phyloP scores from a whole-genome alignment of 2,113 vertebrate genomes.

The Cyprinodon variegatus region DNA sequence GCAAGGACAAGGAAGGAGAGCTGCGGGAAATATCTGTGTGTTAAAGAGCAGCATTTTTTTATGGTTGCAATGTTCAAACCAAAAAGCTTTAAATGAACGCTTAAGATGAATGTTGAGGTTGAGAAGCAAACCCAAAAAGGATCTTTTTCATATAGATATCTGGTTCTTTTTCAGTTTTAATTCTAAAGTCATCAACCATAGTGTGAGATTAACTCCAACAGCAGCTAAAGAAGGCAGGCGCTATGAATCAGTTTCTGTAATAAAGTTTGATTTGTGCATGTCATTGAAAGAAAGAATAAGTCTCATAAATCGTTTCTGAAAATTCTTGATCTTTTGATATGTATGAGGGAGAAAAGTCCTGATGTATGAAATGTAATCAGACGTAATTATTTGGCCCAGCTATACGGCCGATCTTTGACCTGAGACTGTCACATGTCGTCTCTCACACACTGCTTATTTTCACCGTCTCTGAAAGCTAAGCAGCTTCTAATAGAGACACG shows the following conservation, averaged over 20 bases:
- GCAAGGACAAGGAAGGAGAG: slow-evolving; percentile 26
- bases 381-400: slow-evolving; percentile 51
- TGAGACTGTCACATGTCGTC: slow-evolving; percentile 56
- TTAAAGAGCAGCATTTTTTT: slow-evolving; percentile 2
- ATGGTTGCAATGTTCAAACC: slow-evolving; percentile 7
- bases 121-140: slow-evolving; percentile 18
- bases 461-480: slow-evolving; percentile 49
- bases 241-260: slow-evolving; percentile 33
- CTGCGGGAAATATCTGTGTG: slow-evolving; percentile 7
- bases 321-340: slow-evolving; percentile 54
- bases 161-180: slow-evolving; percentile 14
- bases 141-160: slow-evolving; percentile 42
- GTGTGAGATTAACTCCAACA: slow-evolving; percentile 7
- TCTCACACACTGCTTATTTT: slow-evolving; percentile 39
- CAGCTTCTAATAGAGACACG: slow-evolving; percentile 53
- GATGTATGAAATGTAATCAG: slow-evolving; percentile 58
- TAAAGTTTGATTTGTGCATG: slow-evolving; percentile 38
- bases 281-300: slow-evolving; percentile 37
- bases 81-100: slow-evolving; percentile 4
- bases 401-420: slow-evolving; percentile 54
- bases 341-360: slow-evolving; percentile 30
- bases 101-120: background rate
- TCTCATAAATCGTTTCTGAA: slow-evolving; percentile 28
- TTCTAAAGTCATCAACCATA: slow-evolving; percentile 23
- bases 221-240: slow-evolving; percentile 23